A percentile compares a stretch with the other conserved stretches of the same genome.
These are phyloP conservation scores for Meghimatium bilineatum DNA, from an alignment of 2,888 invertebrate species.

Conservation along the genomic window DNA sequence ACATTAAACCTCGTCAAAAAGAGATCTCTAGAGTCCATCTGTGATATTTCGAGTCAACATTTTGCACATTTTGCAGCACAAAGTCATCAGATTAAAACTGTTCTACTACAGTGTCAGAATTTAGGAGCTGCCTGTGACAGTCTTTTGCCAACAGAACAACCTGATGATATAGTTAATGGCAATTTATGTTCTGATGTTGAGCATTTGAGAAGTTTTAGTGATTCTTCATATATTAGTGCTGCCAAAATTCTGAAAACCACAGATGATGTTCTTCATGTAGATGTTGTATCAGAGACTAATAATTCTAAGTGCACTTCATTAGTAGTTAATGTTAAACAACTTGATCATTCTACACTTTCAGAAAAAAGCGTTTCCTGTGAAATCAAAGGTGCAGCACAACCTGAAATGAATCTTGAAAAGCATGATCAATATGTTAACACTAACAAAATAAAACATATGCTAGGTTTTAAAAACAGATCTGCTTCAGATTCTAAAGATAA, in stretches of 20 bases:
- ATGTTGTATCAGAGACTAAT: not conserved
- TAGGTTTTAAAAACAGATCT: not conserved
- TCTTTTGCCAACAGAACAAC: slow-evolving; percentile 1
- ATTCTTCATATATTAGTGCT: not conserved
- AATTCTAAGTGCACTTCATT: not conserved
- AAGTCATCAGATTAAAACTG: slow-evolving; percentile 24
- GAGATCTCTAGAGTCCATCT: slow-evolving; percentile 17
- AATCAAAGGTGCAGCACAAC: not conserved
- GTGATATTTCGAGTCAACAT: not conserved
- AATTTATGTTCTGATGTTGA: not conserved
- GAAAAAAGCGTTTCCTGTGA: not conserved
- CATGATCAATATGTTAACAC: not conserved
- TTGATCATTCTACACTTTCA: not conserved
- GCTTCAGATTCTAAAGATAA: not conserved
- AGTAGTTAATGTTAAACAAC: not conserved
- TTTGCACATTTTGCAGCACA: not conserved
- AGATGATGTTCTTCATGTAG: not conserved
- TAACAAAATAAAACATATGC: not conserved
- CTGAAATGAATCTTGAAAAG: not conserved
- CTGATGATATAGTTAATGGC: not conserved
- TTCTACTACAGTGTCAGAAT: slow-evolving; percentile 28
- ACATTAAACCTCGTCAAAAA: slow-evolving; percentile 13
- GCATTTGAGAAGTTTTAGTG: slow-evolving; percentile 1
- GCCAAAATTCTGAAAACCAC: not conserved
- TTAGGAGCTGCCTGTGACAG: slow-evolving; percentile 24